phyloP scores from a whole-genome alignment of 1,140 invertebrate species.

The Eubasilissa regina region DNA sequence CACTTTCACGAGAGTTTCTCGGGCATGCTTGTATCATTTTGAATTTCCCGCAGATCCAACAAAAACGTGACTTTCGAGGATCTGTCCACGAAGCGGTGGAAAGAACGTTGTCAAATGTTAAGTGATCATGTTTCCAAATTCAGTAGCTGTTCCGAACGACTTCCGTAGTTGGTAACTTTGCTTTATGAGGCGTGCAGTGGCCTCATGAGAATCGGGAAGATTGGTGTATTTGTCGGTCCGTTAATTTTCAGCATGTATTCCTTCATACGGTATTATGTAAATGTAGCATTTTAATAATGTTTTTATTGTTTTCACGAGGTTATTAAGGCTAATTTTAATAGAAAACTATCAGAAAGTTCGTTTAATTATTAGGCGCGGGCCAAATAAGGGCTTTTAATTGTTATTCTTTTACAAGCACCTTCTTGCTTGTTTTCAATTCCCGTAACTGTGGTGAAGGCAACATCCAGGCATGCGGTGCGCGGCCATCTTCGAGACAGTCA shows the following conservation, averaged over 20 bases:
- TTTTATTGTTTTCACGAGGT: constrained; percentile 26
- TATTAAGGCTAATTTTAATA: constrained; percentile 25
- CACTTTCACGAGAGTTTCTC: no score
- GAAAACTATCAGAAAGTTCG: constrained; percentile 12
- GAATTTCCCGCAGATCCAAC: no score
- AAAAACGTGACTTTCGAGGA: no score
- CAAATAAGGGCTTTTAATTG: neutral
- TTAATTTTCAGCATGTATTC: constrained; percentile 36
- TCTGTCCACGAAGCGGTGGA: neutral
- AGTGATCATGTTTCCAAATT: neutral
- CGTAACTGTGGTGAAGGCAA: no score
- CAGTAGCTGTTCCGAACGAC: constrained; percentile 2
- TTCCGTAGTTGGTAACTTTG: neutral
- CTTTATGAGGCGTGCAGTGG: constrained; percentile 25
- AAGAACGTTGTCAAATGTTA: neutral
- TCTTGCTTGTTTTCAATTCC: no score
- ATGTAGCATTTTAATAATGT: constrained; percentile 31
- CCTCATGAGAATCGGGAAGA: constrained; percentile 21
- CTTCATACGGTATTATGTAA: constrained; percentile 36
- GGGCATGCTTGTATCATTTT: no score
- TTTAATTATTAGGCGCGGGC: constrained; percentile 1
- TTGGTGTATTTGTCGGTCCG: constrained; percentile 27
- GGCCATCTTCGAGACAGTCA: no score
- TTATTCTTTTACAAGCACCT: no score
- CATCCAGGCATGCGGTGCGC: no score